Conservation (phyloP, 2,797 vertebrate species). For the Acrocephalus scirpaceus region DNA sequence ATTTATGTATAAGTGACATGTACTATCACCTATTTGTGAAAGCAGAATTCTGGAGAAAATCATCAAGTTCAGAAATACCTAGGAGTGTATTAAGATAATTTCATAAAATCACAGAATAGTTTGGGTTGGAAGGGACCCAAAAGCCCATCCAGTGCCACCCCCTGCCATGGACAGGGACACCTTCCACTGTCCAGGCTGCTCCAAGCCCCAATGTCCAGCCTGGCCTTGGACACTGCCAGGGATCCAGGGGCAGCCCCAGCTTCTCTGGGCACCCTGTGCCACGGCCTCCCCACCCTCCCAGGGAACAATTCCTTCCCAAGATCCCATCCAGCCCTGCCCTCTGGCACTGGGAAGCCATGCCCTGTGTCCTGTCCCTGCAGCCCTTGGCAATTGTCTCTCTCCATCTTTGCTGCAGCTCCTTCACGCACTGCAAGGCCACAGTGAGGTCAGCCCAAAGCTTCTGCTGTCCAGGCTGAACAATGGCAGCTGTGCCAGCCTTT, state of each 20-base stretch:
- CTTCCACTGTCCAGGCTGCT: background rate
- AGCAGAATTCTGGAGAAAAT: background rate
- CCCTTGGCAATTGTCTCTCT: background rate
- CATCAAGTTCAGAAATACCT: background rate
- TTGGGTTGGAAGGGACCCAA: background rate
- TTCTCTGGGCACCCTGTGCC: background rate
- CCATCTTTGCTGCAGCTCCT: background rate
- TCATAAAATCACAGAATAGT: background rate
- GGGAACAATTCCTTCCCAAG: background rate
- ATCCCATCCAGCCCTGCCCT: background rate
- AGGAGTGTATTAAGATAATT: background rate
- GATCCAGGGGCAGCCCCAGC: background rate
- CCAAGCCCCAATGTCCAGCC: background rate
- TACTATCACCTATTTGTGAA: background rate
- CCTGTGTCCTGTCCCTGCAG: background rate
- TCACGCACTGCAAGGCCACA: background rate
- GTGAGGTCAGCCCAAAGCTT: background rate
- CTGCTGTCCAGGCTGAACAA: background rate
- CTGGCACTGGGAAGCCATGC: background rate
- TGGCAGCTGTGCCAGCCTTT: background rate
- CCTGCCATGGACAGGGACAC: background rate
- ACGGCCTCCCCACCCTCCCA: background rate
- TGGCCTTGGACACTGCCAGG: background rate
- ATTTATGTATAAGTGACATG: rapidly evolving
- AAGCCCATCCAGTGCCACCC: rapidly evolving